These are phyloP conservation scores for Gracilinanus agilis DNA, from an alignment of 2,113 vertebrate species.

Conservation along the genomic window DNA sequence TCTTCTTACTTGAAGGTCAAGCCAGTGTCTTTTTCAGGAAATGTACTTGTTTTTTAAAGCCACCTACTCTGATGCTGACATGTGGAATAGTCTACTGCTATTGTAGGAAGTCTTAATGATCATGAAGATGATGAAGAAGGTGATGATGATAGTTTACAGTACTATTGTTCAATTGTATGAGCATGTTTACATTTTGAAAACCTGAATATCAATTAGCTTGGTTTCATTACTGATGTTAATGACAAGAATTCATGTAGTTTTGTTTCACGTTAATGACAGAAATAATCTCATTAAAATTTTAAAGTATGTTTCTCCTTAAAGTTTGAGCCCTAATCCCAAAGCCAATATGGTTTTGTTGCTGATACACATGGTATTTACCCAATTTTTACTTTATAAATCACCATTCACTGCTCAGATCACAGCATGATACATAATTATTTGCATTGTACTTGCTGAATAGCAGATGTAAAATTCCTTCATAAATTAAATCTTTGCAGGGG, in stretches of 20 bases:
- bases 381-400: background rate
- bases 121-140: background rate
- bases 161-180: background rate
- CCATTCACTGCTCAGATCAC: background rate
- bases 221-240: background rate
- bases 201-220: background rate
- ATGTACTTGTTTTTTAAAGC: background rate
- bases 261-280: background rate
- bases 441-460: background rate
- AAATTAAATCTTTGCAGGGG: background rate
- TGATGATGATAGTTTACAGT: background rate
- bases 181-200: background rate
- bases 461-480: constrained; percentile 9
- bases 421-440: background rate
- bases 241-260: background rate
- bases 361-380: background rate
- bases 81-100: background rate
- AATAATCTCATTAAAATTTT: background rate
- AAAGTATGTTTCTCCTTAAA: background rate
- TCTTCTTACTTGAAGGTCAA: background rate
- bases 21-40: background rate
- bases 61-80: background rate
- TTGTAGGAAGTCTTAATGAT: background rate
- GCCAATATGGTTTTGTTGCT: background rate
- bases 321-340: background rate